Conservation (phyloP, 2,113 vertebrate genomes). For the Ivindomyrus marchei region DNA sequence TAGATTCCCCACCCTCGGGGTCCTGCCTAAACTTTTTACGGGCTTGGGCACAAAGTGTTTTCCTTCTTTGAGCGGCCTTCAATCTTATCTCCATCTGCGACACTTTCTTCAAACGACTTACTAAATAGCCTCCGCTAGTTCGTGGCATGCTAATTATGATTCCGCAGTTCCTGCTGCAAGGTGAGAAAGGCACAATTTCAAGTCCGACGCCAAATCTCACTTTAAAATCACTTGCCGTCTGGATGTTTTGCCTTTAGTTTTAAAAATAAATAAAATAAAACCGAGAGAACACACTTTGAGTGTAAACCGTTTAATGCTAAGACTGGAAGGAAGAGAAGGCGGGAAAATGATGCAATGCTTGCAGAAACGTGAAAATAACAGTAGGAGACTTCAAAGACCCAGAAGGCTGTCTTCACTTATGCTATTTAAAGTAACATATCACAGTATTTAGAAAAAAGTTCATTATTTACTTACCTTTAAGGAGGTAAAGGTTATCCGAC, state of each 20-base stretch:
- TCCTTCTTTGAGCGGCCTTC: constrained; percentile 48
- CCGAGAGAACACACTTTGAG: constrained; percentile 42
- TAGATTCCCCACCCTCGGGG: neutral
- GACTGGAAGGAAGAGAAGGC: neutral
- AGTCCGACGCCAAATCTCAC: constrained; percentile 31
- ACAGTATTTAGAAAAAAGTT: neutral
- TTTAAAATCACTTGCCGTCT: constrained; percentile 32
- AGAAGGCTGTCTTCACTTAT: neutral
- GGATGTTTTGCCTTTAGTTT: constrained; percentile 29
- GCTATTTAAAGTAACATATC: neutral
- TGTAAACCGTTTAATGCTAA: constrained; percentile 40
- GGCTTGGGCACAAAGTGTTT: constrained; percentile 40
- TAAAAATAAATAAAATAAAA: constrained; percentile 30
- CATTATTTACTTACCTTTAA: neutral
- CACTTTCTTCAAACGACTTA: constrained; percentile 57
- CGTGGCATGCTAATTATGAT: constrained; percentile 56
- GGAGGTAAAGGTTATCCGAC: neutral
- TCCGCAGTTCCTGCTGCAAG: constrained; percentile 54
- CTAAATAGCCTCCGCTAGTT: constrained; percentile 55
- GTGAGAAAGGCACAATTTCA: constrained; percentile 35
- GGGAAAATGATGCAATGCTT: constrained; percentile 11
- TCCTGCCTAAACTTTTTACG: constrained; percentile 41
- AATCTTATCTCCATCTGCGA: constrained; percentile 62
- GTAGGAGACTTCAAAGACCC: constrained; percentile 4
- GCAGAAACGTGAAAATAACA: constrained; percentile 8